Percentiles rank a stretch among this genome's conserved stretches.
These are phyloP conservation scores for Monoplex corrugatus DNA, from an alignment of 2,888 invertebrate species.

Conservation along the genomic window DNA sequence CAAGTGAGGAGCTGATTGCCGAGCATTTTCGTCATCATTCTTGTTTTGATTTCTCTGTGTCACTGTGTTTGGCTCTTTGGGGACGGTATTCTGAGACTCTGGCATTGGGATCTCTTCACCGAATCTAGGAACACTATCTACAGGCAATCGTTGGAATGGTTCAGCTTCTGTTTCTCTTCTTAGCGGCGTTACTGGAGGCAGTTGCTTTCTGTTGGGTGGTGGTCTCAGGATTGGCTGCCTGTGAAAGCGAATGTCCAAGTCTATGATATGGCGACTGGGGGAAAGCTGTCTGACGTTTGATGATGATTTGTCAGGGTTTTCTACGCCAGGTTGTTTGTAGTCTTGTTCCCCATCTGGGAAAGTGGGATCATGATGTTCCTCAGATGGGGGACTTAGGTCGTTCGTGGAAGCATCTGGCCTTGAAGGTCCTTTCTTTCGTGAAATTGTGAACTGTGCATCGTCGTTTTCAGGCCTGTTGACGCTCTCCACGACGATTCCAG, in stretches of 20 bases:
- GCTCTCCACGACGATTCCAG: neutral
- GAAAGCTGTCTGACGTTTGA: neutral
- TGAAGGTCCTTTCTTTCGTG: neutral
- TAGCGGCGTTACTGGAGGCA: neutral
- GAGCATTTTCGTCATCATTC: neutral
- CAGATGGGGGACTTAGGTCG: neutral
- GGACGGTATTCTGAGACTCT: neutral
- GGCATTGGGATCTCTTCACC: neutral
- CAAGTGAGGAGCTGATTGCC: neutral
- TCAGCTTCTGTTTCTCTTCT: neutral
- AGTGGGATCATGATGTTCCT: neutral
- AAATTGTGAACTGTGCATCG: conserved; percentile 6
- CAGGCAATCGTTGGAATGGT: neutral
- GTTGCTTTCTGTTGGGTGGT: neutral
- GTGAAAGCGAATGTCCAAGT: conserved; percentile 18
- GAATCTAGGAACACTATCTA: neutral
- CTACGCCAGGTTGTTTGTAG: neutral
- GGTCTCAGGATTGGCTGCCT: neutral
- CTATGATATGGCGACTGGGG: conserved; percentile 19
- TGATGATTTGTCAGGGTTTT: no score
- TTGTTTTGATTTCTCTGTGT: neutral
- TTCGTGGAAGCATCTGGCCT: no score
- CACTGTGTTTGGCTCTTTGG: neutral
- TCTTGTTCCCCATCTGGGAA: no score
- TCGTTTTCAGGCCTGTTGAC: neutral